These are phyloP conservation scores for Ploceus nigricollis DNA, from an alignment of 2,113 vertebrate species.

Conservation along the genomic window DNA sequence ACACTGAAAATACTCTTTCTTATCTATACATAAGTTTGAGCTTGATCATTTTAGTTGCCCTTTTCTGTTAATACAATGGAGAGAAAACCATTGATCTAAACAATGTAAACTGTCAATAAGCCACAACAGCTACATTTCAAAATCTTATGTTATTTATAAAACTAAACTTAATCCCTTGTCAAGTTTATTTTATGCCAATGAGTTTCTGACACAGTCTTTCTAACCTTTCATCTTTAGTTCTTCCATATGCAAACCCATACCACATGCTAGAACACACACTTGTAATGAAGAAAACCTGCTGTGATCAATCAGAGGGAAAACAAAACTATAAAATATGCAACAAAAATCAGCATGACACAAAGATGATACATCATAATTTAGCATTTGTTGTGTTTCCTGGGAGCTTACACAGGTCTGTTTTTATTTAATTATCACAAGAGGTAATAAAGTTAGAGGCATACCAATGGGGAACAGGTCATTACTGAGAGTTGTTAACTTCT, in stretches of 20 bases:
- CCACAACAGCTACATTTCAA: not conserved
- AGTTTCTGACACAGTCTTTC: not conserved
- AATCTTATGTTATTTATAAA: not conserved
- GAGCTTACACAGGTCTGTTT: constrained; percentile 34
- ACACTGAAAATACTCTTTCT: not conserved
- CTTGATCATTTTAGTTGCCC: not conserved
- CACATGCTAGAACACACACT: not conserved
- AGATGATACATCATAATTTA: constrained; percentile 14
- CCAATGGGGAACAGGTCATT: constrained; percentile 32
- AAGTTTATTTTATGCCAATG: not conserved
- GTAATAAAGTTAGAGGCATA: constrained; percentile 55
- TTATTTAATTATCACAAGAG: constrained; percentile 64
- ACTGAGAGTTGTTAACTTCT: constrained; percentile 56
- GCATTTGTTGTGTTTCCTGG: constrained; percentile 19
- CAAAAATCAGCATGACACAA: not conserved
- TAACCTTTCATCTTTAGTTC: not conserved
- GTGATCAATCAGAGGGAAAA: not conserved
- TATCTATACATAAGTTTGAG: not conserved
- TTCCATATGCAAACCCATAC: not conserved
- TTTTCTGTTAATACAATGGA: not conserved
- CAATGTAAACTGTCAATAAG: not conserved
- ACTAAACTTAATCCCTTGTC: not conserved
- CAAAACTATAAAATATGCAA: not conserved
- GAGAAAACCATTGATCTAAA: not conserved
- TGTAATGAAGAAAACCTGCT: not conserved